Evolutionary conservation across 2,113 vertebrate genomes (phyloP).

Genomic region (Datnioides undecimradiatus): DNA sequence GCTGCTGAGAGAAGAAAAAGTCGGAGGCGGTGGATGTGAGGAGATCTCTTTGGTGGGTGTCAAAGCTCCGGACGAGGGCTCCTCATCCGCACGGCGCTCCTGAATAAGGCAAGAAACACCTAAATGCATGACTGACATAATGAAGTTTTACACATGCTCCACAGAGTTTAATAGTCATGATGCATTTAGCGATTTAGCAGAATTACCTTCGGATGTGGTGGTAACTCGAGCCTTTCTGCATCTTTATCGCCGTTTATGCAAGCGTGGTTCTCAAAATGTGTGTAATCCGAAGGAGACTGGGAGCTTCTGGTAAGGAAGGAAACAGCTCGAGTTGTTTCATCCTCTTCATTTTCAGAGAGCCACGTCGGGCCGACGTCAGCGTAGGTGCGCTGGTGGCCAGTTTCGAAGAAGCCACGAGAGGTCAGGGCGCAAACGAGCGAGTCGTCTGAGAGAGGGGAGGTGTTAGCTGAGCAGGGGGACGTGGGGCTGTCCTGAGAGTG

Average conservation of each 20-base stretch:
- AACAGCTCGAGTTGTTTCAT: conserved; percentile 83
- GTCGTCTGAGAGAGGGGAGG: conserved; percentile 63
- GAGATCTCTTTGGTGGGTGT: conserved; percentile 66
- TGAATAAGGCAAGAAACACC: conserved; percentile 57
- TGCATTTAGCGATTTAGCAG: not conserved
- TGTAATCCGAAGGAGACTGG: conserved; percentile 65
- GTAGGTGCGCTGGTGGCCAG: conserved; percentile 65
- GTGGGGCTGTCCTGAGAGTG: conserved; percentile 89
- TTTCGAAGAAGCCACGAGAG: not conserved
- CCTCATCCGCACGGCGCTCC: conserved; percentile 87
- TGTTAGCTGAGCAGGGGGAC: conserved; percentile 85
- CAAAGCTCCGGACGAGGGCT: conserved; percentile 83
- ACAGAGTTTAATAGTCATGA: too few species aligned
- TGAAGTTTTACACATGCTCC: too few species aligned
- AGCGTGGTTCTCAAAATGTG: conserved; percentile 66
- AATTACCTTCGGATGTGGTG: conserved; percentile 54
- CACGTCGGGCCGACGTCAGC: conserved; percentile 85
- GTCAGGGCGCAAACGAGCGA: conserved; percentile 46
- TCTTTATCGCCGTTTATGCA: conserved; percentile 84
- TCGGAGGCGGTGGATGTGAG: conserved; percentile 9
- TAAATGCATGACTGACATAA: too few species aligned
- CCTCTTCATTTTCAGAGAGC: conserved; percentile 85
- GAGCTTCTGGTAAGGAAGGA: conserved; percentile 80
- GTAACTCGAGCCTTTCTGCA: conserved; percentile 56
- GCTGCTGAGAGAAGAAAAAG: conserved; percentile 27